phyloP scores from a whole-genome alignment of 2,888 invertebrate species.

The Exephanes ischioxanthus region DNA sequence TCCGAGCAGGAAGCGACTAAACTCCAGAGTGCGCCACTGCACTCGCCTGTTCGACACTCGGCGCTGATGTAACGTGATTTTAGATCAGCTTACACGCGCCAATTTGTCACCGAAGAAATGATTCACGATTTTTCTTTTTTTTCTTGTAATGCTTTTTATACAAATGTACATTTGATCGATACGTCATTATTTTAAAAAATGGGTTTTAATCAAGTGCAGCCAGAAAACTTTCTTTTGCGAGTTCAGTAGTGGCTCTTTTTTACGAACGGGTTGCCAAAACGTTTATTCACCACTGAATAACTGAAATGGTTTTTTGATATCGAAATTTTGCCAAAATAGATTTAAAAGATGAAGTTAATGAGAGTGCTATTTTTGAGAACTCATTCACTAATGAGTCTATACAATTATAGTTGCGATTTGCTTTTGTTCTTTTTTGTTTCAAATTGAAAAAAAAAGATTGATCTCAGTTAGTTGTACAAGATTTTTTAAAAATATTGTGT shows the following conservation, averaged over 20 bases:
- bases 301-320: not conserved
- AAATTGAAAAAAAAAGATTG: too few relatives aligned
- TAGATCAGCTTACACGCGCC: not conserved
- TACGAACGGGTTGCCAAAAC: too few relatives aligned
- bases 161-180: not conserved
- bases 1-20: conserved; percentile 17
- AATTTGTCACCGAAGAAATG: not conserved
- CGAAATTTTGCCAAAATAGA: too few relatives aligned
- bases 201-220: not conserved
- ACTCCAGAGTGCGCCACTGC: not conserved
- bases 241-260: not conserved
- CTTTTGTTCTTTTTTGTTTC: too few relatives aligned
- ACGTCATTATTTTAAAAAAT: not conserved
- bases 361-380: not conserved
- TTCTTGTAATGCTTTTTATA: not conserved
- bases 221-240: not conserved
- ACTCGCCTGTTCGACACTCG: not conserved
- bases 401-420: too few relatives aligned
- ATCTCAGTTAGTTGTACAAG: too few relatives aligned
- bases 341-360: not conserved
- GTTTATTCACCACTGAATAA: not conserved
- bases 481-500: too few relatives aligned
- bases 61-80: not conserved
- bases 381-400: too few relatives aligned
- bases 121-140: not conserved